These are phyloP conservation scores for Hippolais icterina DNA, from an alignment of 2,113 vertebrate genomes.

Conservation along the genomic window DNA sequence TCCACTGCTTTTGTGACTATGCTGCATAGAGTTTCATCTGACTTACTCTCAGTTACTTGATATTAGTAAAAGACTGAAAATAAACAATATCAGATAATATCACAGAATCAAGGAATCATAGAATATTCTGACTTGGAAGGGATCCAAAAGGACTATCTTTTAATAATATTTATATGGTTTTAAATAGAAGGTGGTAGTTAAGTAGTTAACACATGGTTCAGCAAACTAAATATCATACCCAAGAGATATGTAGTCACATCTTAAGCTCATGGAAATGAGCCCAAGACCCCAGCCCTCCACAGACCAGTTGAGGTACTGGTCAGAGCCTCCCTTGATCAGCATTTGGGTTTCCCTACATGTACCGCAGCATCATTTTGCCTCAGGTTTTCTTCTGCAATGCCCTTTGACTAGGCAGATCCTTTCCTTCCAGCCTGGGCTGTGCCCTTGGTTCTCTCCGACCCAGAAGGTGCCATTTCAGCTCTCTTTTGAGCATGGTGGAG, in stretches of 20 bases:
- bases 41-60: neutral
- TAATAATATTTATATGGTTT: neutral
- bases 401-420: neutral
- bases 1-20: neutral
- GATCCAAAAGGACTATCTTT: neutral
- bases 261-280: neutral
- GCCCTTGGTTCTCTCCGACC: neutral
- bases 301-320: neutral
- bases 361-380: neutral
- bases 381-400: neutral
- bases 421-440: neutral
- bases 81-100: neutral
- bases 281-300: neutral
- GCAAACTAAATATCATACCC: neutral
- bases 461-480: neutral
- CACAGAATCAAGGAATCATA: neutral
- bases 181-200: neutral
- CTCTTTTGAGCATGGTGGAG: neutral
- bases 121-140: neutral
- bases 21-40: neutral
- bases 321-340: neutral
- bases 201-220: neutral
- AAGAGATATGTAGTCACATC: neutral
- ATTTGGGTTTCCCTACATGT: neutral
- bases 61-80: neutral